Evolutionary conservation across 1,140 invertebrate species (phyloP), one percentile per base, ranked within the genome.

Genomic region (Halesus radiatus): DNA sequence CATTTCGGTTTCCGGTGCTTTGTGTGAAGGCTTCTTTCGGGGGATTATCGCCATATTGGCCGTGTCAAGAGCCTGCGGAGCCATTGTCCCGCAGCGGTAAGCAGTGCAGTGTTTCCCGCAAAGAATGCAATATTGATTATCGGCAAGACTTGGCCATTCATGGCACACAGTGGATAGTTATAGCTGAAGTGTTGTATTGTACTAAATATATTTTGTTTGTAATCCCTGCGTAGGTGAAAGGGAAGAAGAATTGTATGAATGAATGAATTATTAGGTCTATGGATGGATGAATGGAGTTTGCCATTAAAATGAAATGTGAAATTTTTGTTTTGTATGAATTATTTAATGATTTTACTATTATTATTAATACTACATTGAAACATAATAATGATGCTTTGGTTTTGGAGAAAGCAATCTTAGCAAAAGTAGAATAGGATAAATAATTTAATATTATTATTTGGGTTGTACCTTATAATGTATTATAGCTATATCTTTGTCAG

Each of bases 171-270:
- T 45, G 10, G 37, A 45, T 45, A 45, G 37, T 45, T 45, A 20
- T 68, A 16, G 16, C 45, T 77, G 76, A 77, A 77, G 76, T 77
- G 76, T 77, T 77, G 76, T 62, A 77, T 77, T 77, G 76, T 77
- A 8, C 60, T 10, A 77, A 53, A 52, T 45, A 77, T 77, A 77
- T 68, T 77, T 77, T 68, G 76, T 77, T 66, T 37, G 60, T 68
- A 77, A 77, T 77, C 76, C 53, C 10, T 66, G 26, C 23, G 54
- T 22, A 68, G 1, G 50, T 32, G 23, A 32, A 66, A 29, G 50
- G 37, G 1, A 72, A 52, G 16, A 45, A 45, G 4, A 5, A 29
- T 64, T 64, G 60, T 29, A 32, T 32, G 62, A 32, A 66, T 66
- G 62, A 37, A 66, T 66, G 8, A 56, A 56, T 56, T 56, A 20